Evolutionary conservation across 1,140 invertebrate species (phyloP).

Genomic region (Caligus rogercresseyi): DNA sequence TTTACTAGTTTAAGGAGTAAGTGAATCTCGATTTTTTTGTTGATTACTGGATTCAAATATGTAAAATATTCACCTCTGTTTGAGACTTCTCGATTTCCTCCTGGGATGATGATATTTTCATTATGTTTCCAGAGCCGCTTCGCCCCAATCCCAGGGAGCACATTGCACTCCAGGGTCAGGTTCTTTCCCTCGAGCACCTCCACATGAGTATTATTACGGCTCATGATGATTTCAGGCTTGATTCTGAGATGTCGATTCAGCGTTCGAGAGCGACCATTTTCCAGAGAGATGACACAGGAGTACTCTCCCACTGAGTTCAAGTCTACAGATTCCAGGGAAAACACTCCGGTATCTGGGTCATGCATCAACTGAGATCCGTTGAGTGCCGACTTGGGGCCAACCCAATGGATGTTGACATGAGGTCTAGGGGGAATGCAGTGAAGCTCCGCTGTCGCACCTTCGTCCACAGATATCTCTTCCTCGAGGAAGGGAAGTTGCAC

Average conservation of each 20-base stretch:
- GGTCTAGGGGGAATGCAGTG: neutral
- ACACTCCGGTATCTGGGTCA: neutral
- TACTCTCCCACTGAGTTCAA: neutral
- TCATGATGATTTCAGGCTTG: conserved; percentile 14
- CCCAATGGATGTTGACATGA: neutral
- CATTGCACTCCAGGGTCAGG: conserved; percentile 7
- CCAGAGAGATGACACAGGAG: neutral
- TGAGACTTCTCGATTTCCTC: neutral
- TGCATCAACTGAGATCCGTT: neutral
- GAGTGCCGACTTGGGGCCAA: neutral
- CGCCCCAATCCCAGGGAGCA: neutral
- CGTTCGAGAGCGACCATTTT: neutral
- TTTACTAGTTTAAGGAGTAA: too few relatives aligned
- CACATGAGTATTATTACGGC: neutral
- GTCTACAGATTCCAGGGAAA: neutral
- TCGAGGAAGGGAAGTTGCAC: neutral
- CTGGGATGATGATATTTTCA: neutral
- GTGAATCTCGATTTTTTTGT: too few relatives aligned
- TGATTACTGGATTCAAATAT: neutral
- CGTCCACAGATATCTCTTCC: neutral
- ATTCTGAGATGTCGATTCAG: neutral
- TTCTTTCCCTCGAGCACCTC: conserved; percentile 10
- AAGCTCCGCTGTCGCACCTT: neutral
- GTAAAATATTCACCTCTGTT: neutral
- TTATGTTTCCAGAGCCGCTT: conserved; percentile 15